Evolutionary conservation across 1,140 invertebrate genomes (phyloP).

Genomic region (Tachypleus tridentatus): DNA sequence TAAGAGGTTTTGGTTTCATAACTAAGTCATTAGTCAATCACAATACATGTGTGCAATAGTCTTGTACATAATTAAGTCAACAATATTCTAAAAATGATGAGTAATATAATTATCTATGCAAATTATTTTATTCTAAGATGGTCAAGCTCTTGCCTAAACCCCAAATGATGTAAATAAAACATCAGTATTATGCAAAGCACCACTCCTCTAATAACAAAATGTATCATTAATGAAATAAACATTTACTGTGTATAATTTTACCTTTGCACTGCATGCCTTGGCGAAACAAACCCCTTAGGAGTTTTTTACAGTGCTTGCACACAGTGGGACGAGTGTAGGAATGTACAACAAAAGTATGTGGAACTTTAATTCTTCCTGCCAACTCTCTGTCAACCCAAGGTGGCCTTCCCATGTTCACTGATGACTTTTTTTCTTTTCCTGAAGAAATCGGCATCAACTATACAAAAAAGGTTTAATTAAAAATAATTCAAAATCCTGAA

Average conservation of each 20-base stretch:
- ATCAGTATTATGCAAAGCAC: no score
- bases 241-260: neutral
- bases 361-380: constrained; percentile 62
- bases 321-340: constrained; percentile 88
- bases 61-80: no score
- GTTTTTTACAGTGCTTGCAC: constrained; percentile 88
- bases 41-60: no score
- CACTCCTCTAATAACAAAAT: no score
- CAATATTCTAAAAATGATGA: no score
- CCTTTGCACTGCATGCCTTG: constrained; percentile 91
- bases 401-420: constrained; percentile 53
- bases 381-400: constrained; percentile 61
- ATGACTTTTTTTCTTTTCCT: constrained; percentile 43
- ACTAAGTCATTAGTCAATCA: no score
- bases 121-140: no score
- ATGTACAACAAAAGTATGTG: constrained; percentile 65
- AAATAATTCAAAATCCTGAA: neutral
- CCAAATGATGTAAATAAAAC: no score
- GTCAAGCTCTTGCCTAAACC: no score
- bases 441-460: constrained; percentile 21
- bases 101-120: no score
- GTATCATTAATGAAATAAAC: no score
- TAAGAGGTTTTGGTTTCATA: no score
- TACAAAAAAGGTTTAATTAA: neutral
- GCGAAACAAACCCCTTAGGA: constrained; percentile 88